Conservation (phyloP, 2,113 vertebrate genomes). For the Phrynocephalus versicolor region DNA sequence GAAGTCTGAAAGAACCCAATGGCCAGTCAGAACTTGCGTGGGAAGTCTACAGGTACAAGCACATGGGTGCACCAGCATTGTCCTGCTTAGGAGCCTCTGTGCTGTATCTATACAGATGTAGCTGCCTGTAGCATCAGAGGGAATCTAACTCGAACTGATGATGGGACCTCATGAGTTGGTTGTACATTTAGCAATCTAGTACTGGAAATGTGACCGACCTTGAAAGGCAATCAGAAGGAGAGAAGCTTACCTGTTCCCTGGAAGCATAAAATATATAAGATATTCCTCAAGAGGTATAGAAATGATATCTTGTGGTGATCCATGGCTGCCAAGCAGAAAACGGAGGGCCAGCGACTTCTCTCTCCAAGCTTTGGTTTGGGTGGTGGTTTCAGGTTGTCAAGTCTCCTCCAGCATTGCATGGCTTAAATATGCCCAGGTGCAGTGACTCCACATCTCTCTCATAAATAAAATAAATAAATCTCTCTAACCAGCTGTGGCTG, state of each 20-base stretch:
- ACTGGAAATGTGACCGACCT: background rate
- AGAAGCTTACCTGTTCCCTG: conserved; percentile 10
- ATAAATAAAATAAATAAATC: no score
- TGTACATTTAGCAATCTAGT: background rate
- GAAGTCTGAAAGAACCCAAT: no score
- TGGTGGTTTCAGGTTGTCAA: background rate
- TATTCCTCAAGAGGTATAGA: no score
- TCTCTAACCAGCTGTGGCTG: background rate
- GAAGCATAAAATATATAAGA: background rate
- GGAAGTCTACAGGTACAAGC: no score
- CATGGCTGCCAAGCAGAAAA: background rate
- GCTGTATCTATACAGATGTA: no score
- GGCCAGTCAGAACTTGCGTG: no score
- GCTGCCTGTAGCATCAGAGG: no score
- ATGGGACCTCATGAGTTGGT: background rate
- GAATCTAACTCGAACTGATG: no score
- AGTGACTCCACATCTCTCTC: background rate
- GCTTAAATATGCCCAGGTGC: conserved; percentile 16
- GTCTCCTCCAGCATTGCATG: background rate
- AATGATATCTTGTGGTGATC: background rate
- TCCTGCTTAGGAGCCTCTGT: no score
- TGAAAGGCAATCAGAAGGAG: background rate
- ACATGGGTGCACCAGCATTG: no score
- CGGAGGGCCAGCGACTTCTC: background rate
- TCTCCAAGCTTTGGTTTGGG: background rate